Evolutionary conservation across 2,888 invertebrate species (phyloP).

Genomic region (Temnothorax unifasciatus): DNA sequence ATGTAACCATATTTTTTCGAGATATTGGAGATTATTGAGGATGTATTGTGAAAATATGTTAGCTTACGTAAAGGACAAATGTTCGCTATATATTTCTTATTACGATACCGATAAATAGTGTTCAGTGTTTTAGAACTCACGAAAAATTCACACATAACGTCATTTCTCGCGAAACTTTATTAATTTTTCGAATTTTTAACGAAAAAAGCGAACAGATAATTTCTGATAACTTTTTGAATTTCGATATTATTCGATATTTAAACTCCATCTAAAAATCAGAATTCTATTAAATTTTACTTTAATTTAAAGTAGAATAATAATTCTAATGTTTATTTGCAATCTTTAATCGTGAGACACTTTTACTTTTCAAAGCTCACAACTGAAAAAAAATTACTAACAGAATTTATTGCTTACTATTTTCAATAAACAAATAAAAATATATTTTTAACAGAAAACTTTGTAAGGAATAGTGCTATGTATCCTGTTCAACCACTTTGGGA

Average conservation of each 20-base stretch:
- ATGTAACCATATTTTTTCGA: constrained; percentile 13
- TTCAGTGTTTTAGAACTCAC: not conserved
- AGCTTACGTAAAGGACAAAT: constrained; percentile 7
- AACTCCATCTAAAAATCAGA: not conserved
- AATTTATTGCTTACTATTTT: constrained; percentile 1
- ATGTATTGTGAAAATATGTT: constrained; percentile 22
- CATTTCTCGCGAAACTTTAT: constrained; percentile 1
- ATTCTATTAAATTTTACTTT: not conserved
- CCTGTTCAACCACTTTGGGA: not conserved
- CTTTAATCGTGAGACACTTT: not conserved
- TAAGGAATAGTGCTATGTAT: constrained; percentile 7
- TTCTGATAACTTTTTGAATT: not conserved
- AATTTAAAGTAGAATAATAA: not conserved
- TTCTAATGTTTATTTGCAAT: constrained; percentile 1
- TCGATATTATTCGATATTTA: not conserved
- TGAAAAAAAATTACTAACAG: not conserved
- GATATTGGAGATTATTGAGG: not conserved
- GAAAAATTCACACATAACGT: not conserved
- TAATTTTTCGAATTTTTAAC: not conserved
- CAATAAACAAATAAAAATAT: constrained; percentile 14
- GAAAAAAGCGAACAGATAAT: not conserved
- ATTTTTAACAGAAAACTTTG: constrained; percentile 20
- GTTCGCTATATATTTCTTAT: constrained; percentile 21
- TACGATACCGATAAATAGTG: not conserved
- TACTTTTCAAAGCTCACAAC: not conserved